Conservation (phyloP, 2,113 vertebrate species). For the Python bivittatus region DNA sequence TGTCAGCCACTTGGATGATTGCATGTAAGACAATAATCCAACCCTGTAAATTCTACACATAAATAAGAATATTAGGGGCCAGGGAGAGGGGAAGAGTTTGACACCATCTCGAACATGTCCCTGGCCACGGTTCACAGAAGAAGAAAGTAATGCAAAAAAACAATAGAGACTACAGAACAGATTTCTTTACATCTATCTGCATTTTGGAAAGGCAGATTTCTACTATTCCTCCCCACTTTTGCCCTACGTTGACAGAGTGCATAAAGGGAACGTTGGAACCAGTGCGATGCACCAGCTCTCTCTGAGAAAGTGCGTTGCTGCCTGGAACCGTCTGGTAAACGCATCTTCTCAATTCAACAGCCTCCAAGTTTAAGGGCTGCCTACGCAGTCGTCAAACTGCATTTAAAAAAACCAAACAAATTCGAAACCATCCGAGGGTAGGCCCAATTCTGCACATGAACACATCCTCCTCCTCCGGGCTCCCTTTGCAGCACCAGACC, state of each 20-base stretch:
- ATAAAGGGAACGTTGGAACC: neutral
- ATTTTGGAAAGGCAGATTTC: neutral
- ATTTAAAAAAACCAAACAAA: neutral
- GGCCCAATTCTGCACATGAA: rapidly evolving
- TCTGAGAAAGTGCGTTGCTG: neutral
- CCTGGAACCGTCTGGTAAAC: no score
- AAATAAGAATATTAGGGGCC: no score
- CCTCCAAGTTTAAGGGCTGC: neutral
- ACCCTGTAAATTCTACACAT: no score
- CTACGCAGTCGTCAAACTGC: neutral
- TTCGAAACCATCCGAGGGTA: neutral
- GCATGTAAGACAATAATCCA: no score
- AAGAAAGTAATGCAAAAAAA: no score
- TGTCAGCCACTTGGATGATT: no score
- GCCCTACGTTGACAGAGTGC: neutral
- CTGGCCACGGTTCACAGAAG: no score
- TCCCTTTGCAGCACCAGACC: neutral
- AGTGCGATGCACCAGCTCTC: neutral
- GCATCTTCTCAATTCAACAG: neutral
- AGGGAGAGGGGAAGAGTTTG: no score
- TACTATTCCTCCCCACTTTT: neutral
- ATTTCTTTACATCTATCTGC: neutral
- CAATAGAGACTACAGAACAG: no score
- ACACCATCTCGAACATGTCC: no score
- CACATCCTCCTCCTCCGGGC: no score